Percentiles rank a stretch among this genome's conserved stretches.
phyloP scores from a whole-genome alignment of 2,113 vertebrate species.

The Colinus virginianus region DNA sequence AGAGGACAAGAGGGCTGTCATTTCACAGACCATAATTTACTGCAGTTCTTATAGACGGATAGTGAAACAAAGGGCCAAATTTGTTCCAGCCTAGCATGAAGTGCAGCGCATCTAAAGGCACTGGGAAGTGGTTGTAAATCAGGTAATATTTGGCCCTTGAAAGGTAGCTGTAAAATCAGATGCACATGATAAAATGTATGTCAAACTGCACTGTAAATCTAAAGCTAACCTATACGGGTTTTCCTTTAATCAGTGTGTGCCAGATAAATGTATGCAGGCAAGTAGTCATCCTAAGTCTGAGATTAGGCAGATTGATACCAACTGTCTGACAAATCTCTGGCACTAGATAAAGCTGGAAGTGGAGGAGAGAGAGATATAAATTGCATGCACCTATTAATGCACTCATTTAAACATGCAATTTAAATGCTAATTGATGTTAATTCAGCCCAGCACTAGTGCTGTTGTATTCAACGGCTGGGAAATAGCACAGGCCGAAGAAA shows the following conservation, averaged over 20 bases:
- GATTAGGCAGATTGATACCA: slow-evolving; percentile 56
- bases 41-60: background rate
- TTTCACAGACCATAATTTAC: background rate
- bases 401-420: slow-evolving; percentile 58
- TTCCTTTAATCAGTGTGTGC: slow-evolving; percentile 32
- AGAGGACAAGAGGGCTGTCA: background rate
- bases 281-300: slow-evolving; percentile 44
- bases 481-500: background rate
- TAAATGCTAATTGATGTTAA: slow-evolving; percentile 74
- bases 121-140: slow-evolving; percentile 17
- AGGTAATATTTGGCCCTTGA: slow-evolving; percentile 29
- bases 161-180: slow-evolving; percentile 32
- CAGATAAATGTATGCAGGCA: slow-evolving; percentile 12
- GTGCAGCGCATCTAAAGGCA: background rate
- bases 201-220: slow-evolving; percentile 39
- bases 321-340: slow-evolving; percentile 50
- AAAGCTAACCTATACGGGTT: slow-evolving; percentile 26
- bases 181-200: slow-evolving; percentile 15
- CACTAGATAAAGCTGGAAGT: slow-evolving; percentile 33
- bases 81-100: slow-evolving; percentile 3
- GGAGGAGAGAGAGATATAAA: slow-evolving; percentile 40
- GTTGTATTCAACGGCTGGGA: slow-evolving; percentile 5
- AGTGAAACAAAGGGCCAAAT: slow-evolving; percentile 12
- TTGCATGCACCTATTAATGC: slow-evolving; percentile 38
- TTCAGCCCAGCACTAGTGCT: slow-evolving; percentile 20